phyloP scores from a whole-genome alignment of 2,113 vertebrate species.

The Mesoclemmys tuberculata region DNA sequence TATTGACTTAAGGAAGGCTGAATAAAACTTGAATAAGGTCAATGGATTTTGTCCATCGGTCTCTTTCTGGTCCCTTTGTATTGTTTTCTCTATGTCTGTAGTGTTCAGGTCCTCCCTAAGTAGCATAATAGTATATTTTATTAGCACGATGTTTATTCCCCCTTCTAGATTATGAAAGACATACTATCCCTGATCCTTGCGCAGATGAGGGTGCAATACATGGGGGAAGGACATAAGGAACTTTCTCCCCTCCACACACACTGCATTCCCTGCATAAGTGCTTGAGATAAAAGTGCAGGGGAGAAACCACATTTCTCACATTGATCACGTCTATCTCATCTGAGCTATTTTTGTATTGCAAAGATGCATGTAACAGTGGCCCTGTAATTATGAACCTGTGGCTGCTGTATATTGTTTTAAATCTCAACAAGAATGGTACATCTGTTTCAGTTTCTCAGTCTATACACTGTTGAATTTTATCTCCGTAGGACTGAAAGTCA shows the following conservation, averaged over 20 bases:
- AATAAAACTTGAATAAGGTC: neutral
- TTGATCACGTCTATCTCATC: neutral
- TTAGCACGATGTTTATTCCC: neutral
- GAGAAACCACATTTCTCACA: neutral
- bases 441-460: neutral
- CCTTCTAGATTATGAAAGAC: neutral
- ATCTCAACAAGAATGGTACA: neutral
- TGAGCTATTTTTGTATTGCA: neutral
- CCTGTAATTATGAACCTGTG: neutral
- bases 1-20: neutral
- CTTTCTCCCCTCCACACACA: neutral
- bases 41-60: neutral
- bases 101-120: neutral
- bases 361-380: neutral
- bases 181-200: neutral
- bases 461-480: neutral
- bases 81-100: neutral
- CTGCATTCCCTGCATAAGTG: neutral
- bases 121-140: neutral
- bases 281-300: neutral
- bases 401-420: neutral
- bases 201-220: neutral
- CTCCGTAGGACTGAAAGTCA: slow-evolving; percentile 90
- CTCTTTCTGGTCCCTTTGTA: neutral
- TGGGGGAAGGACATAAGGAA: neutral